These are phyloP conservation scores for Paguma larvata DNA, from an alignment of 2,797 vertebrate genomes.

Conservation along the genomic window DNA sequence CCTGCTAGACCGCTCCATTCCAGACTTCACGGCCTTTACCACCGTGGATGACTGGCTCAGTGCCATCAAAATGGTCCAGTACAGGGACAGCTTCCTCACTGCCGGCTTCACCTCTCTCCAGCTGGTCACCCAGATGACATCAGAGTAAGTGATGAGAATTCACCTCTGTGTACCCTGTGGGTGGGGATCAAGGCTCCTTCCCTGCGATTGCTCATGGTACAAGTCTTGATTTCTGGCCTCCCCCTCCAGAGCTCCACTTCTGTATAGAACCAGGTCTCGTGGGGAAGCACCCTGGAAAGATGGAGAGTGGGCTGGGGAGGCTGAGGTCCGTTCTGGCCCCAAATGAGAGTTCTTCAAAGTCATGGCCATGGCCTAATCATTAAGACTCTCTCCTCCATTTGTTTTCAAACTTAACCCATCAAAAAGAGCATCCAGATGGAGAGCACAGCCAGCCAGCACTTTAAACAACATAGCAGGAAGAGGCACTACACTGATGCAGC, in stretches of 20 bases:
- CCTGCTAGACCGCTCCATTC: conserved; percentile 97
- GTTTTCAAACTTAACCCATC: conserved; percentile 69
- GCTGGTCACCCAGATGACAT: conserved; percentile 98
- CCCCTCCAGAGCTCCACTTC: not conserved
- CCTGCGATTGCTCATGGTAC: not conserved
- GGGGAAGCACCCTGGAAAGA: not conserved
- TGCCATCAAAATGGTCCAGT: conserved; percentile 99
- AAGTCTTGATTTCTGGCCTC: not conserved
- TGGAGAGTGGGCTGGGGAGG: not conserved
- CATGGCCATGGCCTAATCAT: conserved; percentile 66
- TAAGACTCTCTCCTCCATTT: not conserved
- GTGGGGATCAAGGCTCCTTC: not conserved
- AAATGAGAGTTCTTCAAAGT: conserved; percentile 57
- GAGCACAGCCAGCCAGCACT: conserved; percentile 61
- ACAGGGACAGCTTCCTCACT: conserved; percentile 98
- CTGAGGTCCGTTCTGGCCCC: not conserved
- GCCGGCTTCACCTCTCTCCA: conserved; percentile 99
- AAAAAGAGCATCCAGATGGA: conserved; percentile 74
- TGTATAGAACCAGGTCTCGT: not conserved
- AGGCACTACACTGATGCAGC: conserved; percentile 19
- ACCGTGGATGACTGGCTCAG: conserved; percentile 99
- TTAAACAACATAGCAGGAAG: not conserved
- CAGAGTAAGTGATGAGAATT: conserved; percentile 93
- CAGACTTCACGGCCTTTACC: conserved; percentile 99
- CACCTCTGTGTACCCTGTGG: not conserved